Evolutionary conservation across 1,140 invertebrate genomes (phyloP), one percentile per base, ranked within the genome.

Genomic region (Macrostomum lignano): DNA sequence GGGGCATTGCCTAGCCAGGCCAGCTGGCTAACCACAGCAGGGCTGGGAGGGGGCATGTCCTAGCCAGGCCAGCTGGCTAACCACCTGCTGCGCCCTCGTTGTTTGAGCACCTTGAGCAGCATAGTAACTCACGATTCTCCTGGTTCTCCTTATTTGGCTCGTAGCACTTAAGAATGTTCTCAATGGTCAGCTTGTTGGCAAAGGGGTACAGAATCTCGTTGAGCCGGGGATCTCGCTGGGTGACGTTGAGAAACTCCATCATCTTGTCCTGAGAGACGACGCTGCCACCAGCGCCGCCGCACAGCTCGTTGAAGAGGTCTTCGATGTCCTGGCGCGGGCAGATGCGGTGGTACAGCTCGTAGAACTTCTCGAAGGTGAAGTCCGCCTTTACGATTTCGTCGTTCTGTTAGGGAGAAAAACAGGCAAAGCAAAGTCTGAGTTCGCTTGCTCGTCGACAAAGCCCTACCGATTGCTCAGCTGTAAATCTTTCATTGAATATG

Each of bases 301-400:
- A 94, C 86, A 96, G 74, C 29, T 74, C 73, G 52, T 82, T 72
- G 52, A 93, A 98, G 3, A 98, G 60, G 55, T 94, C 84, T 56
- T 96, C 86, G 43, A 98, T 94, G 53, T 98, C 91, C 47, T 88
- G 91, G 40, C 91, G 66, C 6, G 91, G 91, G 55, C 91, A 96
- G 43, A 98, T 91, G 62, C 88, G 94, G 55, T 94, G 84, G 56
- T 96, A 96, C 1, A 98, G 62, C 24, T 74, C 72, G 60, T 93
- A 91, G 58, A 98, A 98, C 51, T 91, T 91, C 39, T 98, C 86
- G 55, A 94, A 96, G 1, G 86, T 94, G 51, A 98, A 96, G 36
- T 77, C 73, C 33, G 69, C 69, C 29, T 72, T 73, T 46, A 93
- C 84, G 56, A 98, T 88, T 21, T 74, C 74, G 52, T 93, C 88